Conservation (phyloP, 37 sponge, comb jelly and placozoan genomes). For the Trichoplax adhaerens region DNA sequence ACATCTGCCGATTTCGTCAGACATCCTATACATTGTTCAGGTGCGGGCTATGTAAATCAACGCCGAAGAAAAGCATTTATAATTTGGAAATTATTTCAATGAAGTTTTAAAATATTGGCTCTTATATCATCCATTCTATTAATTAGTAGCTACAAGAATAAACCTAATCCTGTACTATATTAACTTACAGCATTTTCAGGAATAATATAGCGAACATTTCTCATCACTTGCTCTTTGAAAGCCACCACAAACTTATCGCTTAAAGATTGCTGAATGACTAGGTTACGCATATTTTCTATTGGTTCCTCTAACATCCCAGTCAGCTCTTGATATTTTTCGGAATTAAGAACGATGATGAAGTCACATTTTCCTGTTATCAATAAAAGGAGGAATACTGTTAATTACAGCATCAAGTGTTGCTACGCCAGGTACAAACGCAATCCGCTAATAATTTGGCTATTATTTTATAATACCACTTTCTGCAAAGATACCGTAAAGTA, state of each 20-base stretch:
- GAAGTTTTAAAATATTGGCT: neutral
- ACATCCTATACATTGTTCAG: conserved; percentile 87
- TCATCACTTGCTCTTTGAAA: conserved; percentile 55
- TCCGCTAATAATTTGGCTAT: too few relatives aligned
- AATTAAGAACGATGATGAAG: conserved; percentile 35
- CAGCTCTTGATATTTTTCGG: conserved; percentile 50
- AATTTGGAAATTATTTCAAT: neutral
- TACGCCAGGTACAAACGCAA: neutral
- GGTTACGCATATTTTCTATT: conserved; percentile 45
- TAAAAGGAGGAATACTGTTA: too few relatives aligned
- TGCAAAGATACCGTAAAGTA: too few relatives aligned
- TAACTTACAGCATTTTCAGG: conserved; percentile 32
- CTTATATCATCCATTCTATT: too few relatives aligned
- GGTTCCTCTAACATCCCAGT: conserved; percentile 41
- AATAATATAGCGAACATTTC: conserved; percentile 40
- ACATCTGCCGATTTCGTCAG: conserved; percentile 42
- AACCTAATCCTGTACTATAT: too few relatives aligned
- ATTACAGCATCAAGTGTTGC: neutral
- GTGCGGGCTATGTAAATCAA: conserved; percentile 12
- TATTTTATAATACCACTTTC: too few relatives aligned
- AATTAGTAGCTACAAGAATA: too few relatives aligned
- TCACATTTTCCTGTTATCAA: neutral
- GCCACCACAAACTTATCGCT: conserved; percentile 67
- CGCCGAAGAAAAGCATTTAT: neutral
- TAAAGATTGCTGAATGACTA: conserved; percentile 73